A percentile compares a stretch with the other conserved stretches of the same genome.
phyloP scores from a whole-genome alignment of 2,888 invertebrate species.

The Drosophila sordidula region DNA sequence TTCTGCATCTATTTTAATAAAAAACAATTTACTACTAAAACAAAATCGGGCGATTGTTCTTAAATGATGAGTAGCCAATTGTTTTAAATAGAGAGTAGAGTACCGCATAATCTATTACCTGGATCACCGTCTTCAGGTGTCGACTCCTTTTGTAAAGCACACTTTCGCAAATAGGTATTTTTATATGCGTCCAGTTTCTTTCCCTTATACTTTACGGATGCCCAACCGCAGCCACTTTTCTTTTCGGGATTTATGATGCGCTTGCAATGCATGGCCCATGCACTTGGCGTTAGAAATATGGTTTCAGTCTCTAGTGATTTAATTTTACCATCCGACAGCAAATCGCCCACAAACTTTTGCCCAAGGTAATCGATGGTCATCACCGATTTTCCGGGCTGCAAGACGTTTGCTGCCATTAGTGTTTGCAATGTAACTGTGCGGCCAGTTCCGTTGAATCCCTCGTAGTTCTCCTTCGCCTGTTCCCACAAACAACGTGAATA shows the following conservation, averaged over 20 bases:
- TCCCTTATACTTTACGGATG: conserved; percentile 94
- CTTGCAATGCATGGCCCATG: conserved; percentile 97
- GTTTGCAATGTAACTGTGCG: conserved; percentile 93
- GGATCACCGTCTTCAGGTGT: conserved; percentile 80
- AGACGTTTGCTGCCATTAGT: conserved; percentile 92
- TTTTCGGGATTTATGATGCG: conserved; percentile 95
- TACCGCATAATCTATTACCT: conserved; percentile 50
- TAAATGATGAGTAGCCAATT: too few species aligned
- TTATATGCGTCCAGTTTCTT: conserved; percentile 95
- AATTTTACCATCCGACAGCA: conserved; percentile 94
- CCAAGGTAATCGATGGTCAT: conserved; percentile 97
- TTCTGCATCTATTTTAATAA: conserved; percentile 86
- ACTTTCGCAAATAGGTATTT: conserved; percentile 92
- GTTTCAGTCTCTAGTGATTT: conserved; percentile 95
- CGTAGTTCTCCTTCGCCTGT: conserved; percentile 83
- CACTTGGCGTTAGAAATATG: conserved; percentile 94
- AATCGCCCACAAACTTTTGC: conserved; percentile 94
- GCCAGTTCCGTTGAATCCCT: conserved; percentile 86
- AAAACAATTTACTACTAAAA: background rate
- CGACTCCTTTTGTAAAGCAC: conserved; percentile 87
- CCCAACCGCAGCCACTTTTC: conserved; percentile 97
- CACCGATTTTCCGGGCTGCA: conserved; percentile 92
- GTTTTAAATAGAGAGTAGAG: too few species aligned
- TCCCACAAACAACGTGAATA: background rate
- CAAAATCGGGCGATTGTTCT: too few species aligned